A percentile compares a stretch with the other conserved stretches of the same genome.
Conservation (phyloP, 2,113 vertebrate species). For the Tenrec ecaudatus region DNA sequence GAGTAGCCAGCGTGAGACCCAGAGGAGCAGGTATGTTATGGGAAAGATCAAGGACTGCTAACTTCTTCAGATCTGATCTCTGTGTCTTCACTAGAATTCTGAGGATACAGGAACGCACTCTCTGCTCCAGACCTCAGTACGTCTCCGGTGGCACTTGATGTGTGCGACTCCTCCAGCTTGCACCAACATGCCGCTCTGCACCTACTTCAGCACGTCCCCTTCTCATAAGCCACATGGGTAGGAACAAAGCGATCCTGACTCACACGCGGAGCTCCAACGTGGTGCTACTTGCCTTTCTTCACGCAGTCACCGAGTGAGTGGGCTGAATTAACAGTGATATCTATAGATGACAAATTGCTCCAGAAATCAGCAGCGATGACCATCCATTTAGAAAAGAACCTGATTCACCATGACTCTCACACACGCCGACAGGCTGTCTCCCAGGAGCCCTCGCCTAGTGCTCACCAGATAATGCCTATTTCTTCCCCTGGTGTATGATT, state of each 20-base stretch:
- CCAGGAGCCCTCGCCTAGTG: background rate
- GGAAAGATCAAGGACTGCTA: background rate
- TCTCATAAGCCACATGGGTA: background rate
- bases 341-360: constrained; percentile 55
- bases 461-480: background rate
- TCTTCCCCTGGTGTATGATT: background rate
- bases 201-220: background rate
- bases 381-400: background rate
- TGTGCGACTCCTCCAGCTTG: constrained; percentile 44
- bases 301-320: constrained; percentile 35
- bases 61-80: background rate
- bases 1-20: background rate
- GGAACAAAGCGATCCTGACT: constrained; percentile 61
- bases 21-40: background rate
- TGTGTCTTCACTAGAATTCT: constrained; percentile 30
- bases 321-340: constrained; percentile 35
- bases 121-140: constrained; percentile 36
- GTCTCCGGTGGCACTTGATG: constrained; percentile 19
- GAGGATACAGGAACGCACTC: background rate
- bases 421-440: background rate
- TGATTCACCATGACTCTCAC: accelerated
- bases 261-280: constrained; percentile 30
- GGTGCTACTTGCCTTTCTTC: constrained; percentile 49
- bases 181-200: constrained; percentile 6
- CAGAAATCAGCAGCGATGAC: background rate